phyloP scores from a whole-genome alignment of 1,140 invertebrate species.

The Diuraphis noxia region DNA sequence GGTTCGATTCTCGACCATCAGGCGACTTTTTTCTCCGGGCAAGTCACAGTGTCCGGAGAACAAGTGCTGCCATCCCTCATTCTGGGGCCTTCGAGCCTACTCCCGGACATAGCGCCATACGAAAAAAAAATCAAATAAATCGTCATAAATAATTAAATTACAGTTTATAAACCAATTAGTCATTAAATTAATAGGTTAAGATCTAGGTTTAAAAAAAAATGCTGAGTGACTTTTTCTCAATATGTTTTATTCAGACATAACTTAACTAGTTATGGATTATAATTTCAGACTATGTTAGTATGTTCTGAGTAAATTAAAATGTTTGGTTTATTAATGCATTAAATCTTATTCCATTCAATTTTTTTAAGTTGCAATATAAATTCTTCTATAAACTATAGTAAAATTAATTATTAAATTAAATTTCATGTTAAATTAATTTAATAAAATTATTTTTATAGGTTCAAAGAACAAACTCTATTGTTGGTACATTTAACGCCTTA shows the following conservation, averaged over 20 bases:
- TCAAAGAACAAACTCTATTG: slow-evolving; percentile 81
- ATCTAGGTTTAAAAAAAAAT: not conserved
- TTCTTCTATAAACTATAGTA: not conserved
- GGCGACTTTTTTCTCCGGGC: no score
- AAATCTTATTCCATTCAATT: not conserved
- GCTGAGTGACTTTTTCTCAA: not conserved
- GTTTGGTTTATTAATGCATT: not conserved
- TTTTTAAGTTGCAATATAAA: not conserved
- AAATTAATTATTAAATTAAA: not conserved
- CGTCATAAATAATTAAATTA: no score
- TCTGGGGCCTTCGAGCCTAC: no score
- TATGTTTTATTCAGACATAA: not conserved
- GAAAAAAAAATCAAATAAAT: no score
- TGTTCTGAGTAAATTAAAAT: not conserved
- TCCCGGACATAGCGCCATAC: no score
- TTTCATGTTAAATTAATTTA: not conserved
- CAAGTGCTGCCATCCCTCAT: no score
- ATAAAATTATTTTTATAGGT: slow-evolving; percentile 67
- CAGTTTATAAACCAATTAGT: no score
- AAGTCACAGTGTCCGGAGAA: no score
- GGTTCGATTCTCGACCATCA: no score
- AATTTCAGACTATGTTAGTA: not conserved
- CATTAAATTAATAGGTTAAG: no score
- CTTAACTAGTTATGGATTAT: not conserved
- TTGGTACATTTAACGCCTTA: slow-evolving; percentile 73